Evolutionary conservation across 92 coral and sea anemone genomes (phyloP), one percentile per base, ranked within the genome.

Genomic region (Blastomussa wellsi): DNA sequence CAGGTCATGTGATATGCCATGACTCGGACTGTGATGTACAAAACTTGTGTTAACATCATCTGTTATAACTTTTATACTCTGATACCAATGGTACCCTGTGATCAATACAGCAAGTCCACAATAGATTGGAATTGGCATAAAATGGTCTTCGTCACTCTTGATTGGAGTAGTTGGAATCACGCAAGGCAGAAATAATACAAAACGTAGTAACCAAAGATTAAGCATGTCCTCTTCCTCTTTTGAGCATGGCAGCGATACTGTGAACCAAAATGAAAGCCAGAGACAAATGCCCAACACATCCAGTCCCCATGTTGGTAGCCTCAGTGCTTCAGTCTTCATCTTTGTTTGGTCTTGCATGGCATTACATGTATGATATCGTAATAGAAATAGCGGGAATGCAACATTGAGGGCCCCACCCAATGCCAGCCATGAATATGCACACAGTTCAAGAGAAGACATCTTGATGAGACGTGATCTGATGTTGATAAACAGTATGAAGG

Each of bases 391-490:
- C 55, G 91, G 86, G 13, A 92, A 75, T 16, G 93, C 82, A 10
- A 81, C 55, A 75, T 89, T 87, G 15, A 92, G 69, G 1, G 91
- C 89, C 15, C 95, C 95, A 24, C 91, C 89, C 68, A 92, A 86
- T 32, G 91, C 93, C 69, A 92, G 93, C 82, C 92, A 92, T 5
- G 88, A 80, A 48, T 92, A 90, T 14, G 91, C 87, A 62, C 95
- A 89, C 53, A 92, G 86, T 42, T 92, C 95, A 35, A 79, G 74
- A 29, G 85, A 75, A 24, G 92, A 75, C 92, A 92, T 92, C 74
- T 82, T 90, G 75, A 90, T 86, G 64, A 90, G 84, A 31, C 90
- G 90, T 72, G 93, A 88, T 78, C 87, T 89, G 53, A 89, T 82
- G 89, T 89, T 92, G 69, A 92, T 82, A 77, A 92, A 92, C 5